phyloP scores from a whole-genome alignment of 1,140 invertebrate species.

The Pantala flavescens region DNA sequence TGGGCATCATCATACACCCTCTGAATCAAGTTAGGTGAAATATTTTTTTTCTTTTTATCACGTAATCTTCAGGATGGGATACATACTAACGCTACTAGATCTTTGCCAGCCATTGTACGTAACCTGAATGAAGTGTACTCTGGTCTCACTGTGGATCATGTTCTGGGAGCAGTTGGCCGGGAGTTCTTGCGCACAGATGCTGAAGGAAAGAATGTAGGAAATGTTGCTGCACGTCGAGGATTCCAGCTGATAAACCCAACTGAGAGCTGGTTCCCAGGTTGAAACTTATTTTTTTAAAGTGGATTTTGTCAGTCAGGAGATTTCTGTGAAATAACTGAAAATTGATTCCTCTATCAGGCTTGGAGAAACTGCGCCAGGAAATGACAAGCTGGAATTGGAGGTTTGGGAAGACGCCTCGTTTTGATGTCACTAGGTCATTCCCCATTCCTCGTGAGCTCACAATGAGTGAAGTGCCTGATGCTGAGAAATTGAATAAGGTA shows the following conservation, averaged over 20 bases:
- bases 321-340: no score
- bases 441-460: conserved; percentile 18
- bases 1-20: no score
- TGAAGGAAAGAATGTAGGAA: conserved; percentile 54
- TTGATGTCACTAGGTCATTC: conserved; percentile 43
- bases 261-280: conserved; percentile 77
- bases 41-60: no score
- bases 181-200: conserved; percentile 65
- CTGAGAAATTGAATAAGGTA: not conserved
- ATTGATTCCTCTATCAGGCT: conserved; percentile 45
- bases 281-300: conserved; percentile 18
- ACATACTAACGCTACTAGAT: conserved; percentile 69
- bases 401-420: conserved; percentile 78
- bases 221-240: conserved; percentile 56
- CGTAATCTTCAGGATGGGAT: conserved; percentile 42
- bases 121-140: conserved; percentile 66
- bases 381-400: conserved; percentile 78
- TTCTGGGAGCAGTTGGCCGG: conserved; percentile 65
- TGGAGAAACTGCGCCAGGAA: conserved; percentile 49
- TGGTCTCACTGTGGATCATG: conserved; percentile 51
- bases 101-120: conserved; percentile 63
- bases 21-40: no score
- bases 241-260: conserved; percentile 79
- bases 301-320: no score
- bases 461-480: not conserved